Evolutionary conservation across 1,140 invertebrate species (phyloP).

Genomic region (Arion vulgaris): DNA sequence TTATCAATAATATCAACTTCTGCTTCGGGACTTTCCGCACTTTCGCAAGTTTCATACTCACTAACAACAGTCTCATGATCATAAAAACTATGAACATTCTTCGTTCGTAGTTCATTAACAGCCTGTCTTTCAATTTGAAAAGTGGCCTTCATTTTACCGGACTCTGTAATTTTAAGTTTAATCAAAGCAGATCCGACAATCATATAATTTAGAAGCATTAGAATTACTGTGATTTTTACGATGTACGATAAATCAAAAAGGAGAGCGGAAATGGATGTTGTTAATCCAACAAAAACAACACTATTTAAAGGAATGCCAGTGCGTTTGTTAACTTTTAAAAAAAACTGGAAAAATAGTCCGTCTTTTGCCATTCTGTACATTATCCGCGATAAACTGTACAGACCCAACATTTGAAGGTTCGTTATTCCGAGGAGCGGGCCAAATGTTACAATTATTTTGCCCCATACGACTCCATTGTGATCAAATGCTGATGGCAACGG

Average conservation of each 20-base stretch:
- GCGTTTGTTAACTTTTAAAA: conserved; percentile 82
- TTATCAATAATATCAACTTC: neutral
- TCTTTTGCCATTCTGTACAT: conserved; percentile 92
- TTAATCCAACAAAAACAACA: conserved; percentile 82
- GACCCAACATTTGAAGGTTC: conserved; percentile 84
- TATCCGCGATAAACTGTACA: conserved; percentile 87
- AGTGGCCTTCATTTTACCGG: neutral
- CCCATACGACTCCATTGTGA: conserved; percentile 79
- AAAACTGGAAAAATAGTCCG: conserved; percentile 84
- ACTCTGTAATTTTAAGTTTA: conserved; percentile 84
- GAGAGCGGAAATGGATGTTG: conserved; percentile 84
- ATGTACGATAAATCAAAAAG: conserved; percentile 89
- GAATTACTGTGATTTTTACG: conserved; percentile 92
- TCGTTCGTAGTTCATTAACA: neutral
- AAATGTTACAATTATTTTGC: conserved; percentile 88
- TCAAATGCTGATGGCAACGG: conserved; percentile 89
- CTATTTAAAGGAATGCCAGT: conserved; percentile 87
- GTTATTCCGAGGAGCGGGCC: conserved; percentile 93
- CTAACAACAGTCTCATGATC: neutral
- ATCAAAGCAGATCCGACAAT: conserved; percentile 89
- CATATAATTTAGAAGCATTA: conserved; percentile 88
- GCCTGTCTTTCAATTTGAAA: neutral
- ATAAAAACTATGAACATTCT: neutral
- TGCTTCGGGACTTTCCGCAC: neutral
- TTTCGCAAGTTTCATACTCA: neutral